Conservation (phyloP, 2,888 invertebrate species). For the Sympetrum striolatum region DNA sequence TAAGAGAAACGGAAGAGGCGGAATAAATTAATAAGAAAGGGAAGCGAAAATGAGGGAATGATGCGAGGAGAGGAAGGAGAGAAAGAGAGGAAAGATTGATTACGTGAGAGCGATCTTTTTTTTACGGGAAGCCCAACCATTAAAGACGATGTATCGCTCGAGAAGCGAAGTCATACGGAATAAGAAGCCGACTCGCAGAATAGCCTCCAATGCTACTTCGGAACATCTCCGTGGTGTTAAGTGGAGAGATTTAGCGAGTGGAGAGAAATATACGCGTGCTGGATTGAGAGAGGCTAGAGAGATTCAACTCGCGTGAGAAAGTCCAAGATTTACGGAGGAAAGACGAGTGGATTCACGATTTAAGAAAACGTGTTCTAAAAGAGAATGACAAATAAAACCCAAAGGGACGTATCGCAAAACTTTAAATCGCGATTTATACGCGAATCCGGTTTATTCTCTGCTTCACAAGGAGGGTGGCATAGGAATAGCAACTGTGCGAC, state of each 20-base stretch:
- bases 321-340: background rate
- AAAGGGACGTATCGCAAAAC: background rate
- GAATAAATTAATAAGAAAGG: background rate
- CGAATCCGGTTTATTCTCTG: too few relatives aligned
- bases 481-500: too few relatives aligned
- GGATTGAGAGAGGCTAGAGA: background rate
- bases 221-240: background rate
- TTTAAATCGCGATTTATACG: too few relatives aligned
- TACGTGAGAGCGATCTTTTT: background rate
- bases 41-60: background rate
- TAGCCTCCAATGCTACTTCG: background rate
- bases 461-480: too few relatives aligned
- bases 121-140: background rate
- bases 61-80: background rate
- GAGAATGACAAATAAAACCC: background rate
- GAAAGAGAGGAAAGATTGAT: conserved; percentile 11
- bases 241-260: background rate
- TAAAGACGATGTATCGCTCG: conserved; percentile 9
- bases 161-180: background rate
- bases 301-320: background rate
- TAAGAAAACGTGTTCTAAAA: background rate
- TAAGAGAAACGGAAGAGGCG: background rate
- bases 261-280: background rate
- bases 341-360: background rate
- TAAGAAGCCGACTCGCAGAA: background rate